Evolutionary conservation across 2,797 vertebrate genomes (phyloP).

Genomic region (Acanthurus leucopareius): DNA sequence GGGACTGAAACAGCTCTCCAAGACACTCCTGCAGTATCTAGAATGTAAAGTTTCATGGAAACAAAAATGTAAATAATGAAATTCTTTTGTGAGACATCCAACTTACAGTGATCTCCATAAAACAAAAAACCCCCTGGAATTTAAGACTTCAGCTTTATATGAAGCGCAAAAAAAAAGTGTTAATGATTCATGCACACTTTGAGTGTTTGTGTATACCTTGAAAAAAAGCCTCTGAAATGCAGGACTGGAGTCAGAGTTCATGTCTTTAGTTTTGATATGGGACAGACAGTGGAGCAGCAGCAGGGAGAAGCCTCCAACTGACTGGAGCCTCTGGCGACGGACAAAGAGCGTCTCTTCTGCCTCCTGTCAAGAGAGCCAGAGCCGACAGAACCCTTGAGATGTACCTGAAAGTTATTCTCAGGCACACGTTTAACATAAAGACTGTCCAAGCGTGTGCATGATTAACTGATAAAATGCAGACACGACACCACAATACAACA

Average conservation of each 20-base stretch:
- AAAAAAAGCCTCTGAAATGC: slow-evolving; percentile 88
- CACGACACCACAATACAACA: background rate
- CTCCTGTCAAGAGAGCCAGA: slow-evolving; percentile 74
- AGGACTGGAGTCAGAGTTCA: slow-evolving; percentile 81
- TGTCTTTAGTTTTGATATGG: slow-evolving; percentile 83
- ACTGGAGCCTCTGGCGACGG: slow-evolving; percentile 85
- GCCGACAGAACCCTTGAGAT: slow-evolving; percentile 6
- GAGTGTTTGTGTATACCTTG: slow-evolving; percentile 81
- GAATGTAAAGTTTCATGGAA: slow-evolving; percentile 1
- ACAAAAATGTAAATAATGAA: background rate
- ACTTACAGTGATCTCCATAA: background rate
- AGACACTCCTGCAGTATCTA: slow-evolving; percentile 88
- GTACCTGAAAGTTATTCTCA: background rate
- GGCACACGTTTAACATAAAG: background rate
- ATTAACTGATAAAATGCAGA: background rate
- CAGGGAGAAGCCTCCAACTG: slow-evolving; percentile 88
- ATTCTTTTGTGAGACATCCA: background rate
- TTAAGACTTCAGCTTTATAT: background rate
- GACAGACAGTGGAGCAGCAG: slow-evolving; percentile 90
- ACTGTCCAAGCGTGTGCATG: background rate
- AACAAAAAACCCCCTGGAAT: background rate
- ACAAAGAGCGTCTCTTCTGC: slow-evolving; percentile 86
- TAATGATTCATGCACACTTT: background rate
- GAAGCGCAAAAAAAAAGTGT: no score
- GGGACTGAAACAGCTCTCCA: slow-evolving; percentile 83